phyloP scores from a whole-genome alignment of 2,888 invertebrate genomes.

The Elgonia sp. region DNA sequence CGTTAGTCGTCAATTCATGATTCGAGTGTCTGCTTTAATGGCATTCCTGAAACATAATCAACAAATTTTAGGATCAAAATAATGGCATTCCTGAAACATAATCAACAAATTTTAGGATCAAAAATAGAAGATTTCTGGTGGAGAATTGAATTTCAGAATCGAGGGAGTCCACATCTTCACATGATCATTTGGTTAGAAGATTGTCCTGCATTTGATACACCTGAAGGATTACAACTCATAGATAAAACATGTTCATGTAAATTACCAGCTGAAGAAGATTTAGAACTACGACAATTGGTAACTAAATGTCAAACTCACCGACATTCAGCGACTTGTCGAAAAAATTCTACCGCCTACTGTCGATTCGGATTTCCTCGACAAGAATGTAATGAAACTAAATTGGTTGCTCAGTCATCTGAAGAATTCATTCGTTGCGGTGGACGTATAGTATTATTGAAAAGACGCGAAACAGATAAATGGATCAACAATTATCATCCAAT shows the following conservation, averaged over 20 bases:
- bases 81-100: too few relatives aligned
- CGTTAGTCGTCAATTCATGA: slow-evolving; percentile 1
- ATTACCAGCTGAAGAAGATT: slow-evolving; percentile 61
- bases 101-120: too few relatives aligned
- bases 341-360: slow-evolving; percentile 29
- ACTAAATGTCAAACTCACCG: slow-evolving; percentile 67
- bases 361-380: not conserved
- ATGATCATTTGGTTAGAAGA: slow-evolving; percentile 81
- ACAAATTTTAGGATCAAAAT: too few relatives aligned
- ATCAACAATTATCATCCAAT: slow-evolving; percentile 75
- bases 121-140: slow-evolving; percentile 79
- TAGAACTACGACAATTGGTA: slow-evolving; percentile 50
- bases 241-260: slow-evolving; percentile 66
- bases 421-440: slow-evolving; percentile 72
- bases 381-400: slow-evolving; percentile 55
- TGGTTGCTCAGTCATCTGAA: slow-evolving; percentile 79
- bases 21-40: slow-evolving; percentile 7
- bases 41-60: too few relatives aligned
- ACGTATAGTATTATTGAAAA: slow-evolving; percentile 54
- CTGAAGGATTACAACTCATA: slow-evolving; percentile 68
- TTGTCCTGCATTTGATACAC: slow-evolving; percentile 71
- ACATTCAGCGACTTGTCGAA: slow-evolving; percentile 73
- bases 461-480: slow-evolving; percentile 63
- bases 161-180: slow-evolving; percentile 82
- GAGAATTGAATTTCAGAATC: slow-evolving; percentile 82